Base-by-base conservation (phyloP, 1,140 invertebrate genomes). In the Helicoverpa armigera region DNA sequence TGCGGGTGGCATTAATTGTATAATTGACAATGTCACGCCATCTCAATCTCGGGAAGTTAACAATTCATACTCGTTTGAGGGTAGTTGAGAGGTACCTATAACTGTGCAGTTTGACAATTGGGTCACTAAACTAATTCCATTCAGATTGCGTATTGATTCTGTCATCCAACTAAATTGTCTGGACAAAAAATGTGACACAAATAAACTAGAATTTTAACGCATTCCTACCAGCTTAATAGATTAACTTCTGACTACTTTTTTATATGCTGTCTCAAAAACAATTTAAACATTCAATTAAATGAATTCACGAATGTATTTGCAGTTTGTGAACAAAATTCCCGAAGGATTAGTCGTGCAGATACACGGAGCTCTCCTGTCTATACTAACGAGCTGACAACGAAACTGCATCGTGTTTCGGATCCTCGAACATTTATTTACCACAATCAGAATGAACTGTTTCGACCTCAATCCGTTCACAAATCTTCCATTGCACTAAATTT, bases 401-500 rank as follows among this genome's bases (percentile, higher is more conserved):
- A 65, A 65, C 63, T 65, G 31, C 58, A 61, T 61, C 29, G 58
- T 13, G 23, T 13, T 61, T 61, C 58, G 58, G 23, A 48, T 65
- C 14, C n/a, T 35, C n/a, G 5, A 1, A 65, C 13, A 43, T 35
- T 16, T 31, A 65, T 58, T 61, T 61, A 29, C 58, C 23, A 61
- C 16, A 18, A 56, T 56, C 54, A 58, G 50, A 58, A 73, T 56
- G 29, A 73, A 75, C 54, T 58, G 2, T 2, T 60, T 3, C 29
- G 18, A 78, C 67, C 77, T 80, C 76, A 79, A 82, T 79, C 23
- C 72, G 78, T 60, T 81, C 75, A 29, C 77, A 53, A 77, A 81
- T 83, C 83, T 69, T 84, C 83, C 69, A 60, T 67, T 79, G 83
- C 81, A 81, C 60, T 87, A 86, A 90, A 87, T 87, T 87, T 86